A percentile compares a stretch with the other conserved stretches of the same genome.
These are phyloP conservation scores for Trogon surrucura DNA, from an alignment of 2,113 vertebrate genomes.

Conservation along the genomic window DNA sequence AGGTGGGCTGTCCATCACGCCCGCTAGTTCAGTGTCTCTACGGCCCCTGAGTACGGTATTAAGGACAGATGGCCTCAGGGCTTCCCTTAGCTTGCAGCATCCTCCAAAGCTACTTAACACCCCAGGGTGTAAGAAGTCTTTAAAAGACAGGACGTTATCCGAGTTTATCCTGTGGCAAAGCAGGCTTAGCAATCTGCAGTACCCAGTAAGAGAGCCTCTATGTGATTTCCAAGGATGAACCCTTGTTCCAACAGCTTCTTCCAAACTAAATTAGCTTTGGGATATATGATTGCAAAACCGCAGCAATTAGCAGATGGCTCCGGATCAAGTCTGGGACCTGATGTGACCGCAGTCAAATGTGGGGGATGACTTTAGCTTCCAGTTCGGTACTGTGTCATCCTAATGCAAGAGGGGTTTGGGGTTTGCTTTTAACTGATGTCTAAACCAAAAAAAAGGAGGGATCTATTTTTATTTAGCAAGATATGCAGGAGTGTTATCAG, in stretches of 20 bases:
- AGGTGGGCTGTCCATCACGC: not conserved
- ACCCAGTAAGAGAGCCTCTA: not conserved
- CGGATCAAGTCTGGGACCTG: slow-evolving; percentile 34
- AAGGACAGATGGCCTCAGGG: not conserved
- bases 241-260: slow-evolving; percentile 39
- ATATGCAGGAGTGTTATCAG: slow-evolving; percentile 27
- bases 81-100: not conserved
- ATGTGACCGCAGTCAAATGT: not conserved
- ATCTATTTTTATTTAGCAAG: slow-evolving; percentile 58
- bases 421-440: slow-evolving; percentile 23
- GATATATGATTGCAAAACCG: slow-evolving; percentile 23
- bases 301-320: slow-evolving; percentile 62
- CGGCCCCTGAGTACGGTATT: not conserved
- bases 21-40: not conserved
- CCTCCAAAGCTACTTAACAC: not conserved
- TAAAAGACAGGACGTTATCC: not conserved
- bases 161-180: not conserved
- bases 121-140: not conserved
- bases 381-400: not conserved
- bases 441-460: not conserved
- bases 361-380: not conserved
- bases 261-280: slow-evolving; percentile 49
- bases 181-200: not conserved
- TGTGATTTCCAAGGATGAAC: slow-evolving; percentile 28
- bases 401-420: not conserved